A percentile compares a stretch with the other conserved stretches of the same genome.
Evolutionary conservation across 2,888 invertebrate species (phyloP).

Genomic region (Hylaea fasciaria): DNA sequence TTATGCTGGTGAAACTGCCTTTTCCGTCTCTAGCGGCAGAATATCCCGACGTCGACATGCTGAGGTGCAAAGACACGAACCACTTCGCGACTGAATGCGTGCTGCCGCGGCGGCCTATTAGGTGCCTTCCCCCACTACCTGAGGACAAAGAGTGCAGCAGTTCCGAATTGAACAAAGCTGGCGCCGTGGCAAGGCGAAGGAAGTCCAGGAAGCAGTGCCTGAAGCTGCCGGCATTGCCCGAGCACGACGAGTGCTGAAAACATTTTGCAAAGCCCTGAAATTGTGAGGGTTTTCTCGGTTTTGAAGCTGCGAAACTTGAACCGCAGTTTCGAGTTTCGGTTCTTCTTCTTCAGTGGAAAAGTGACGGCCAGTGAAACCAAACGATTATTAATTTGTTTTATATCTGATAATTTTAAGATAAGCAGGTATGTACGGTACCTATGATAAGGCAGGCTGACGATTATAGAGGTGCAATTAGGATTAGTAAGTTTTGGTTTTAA

Average conservation of each 20-base stretch:
- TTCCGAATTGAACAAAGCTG: constrained; percentile 65
- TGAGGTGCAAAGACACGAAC: constrained; percentile 69
- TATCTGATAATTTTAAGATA: constrained; percentile 14
- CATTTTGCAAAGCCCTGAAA: constrained; percentile 2
- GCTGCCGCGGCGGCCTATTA: constrained; percentile 67
- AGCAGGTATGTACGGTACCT: constrained; percentile 17
- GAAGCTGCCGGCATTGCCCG: constrained; percentile 68
- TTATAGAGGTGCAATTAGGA: constrained; percentile 19
- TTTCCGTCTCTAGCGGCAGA: constrained; percentile 59
- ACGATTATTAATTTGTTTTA: constrained; percentile 16
- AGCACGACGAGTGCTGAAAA: constrained; percentile 73
- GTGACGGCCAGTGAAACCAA: constrained; percentile 14
- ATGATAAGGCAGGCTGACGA: constrained; percentile 18
- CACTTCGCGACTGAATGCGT: constrained; percentile 71
- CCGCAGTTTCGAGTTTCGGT: constrained; percentile 4
- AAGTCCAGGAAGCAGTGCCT: constrained; percentile 67
- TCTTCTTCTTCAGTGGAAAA: constrained; percentile 9
- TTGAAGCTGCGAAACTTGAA: constrained; percentile 3
- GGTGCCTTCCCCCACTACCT: constrained; percentile 69
- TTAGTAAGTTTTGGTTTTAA: constrained; percentile 12
- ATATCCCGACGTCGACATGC: constrained; percentile 73
- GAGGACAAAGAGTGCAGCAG: constrained; percentile 77
- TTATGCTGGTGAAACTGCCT: constrained; percentile 68
- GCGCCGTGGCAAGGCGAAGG: constrained; percentile 59
- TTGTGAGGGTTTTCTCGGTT: constrained; percentile 9